Conservation (phyloP, 2,888 invertebrate species). For the Allacma fusca region DNA sequence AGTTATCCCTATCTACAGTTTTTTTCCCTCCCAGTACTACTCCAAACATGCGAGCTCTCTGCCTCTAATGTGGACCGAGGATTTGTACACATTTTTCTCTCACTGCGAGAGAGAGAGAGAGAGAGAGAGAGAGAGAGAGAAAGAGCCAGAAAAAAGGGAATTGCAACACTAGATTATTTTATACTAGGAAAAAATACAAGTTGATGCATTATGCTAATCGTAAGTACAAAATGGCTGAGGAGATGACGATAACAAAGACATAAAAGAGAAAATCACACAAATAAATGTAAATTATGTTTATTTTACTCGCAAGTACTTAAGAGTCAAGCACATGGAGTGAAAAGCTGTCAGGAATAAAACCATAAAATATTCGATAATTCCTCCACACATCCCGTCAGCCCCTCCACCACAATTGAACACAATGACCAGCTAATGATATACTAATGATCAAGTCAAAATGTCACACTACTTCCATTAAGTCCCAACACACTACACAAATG, state of each 20-base stretch:
- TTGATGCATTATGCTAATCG: conserved; percentile 12
- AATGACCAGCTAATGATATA: conserved; percentile 25
- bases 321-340: conserved; percentile 1
- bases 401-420: not conserved
- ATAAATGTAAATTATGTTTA: conserved; percentile 31
- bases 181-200: conserved; percentile 12
- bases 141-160: not conserved
- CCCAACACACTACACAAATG: too few relatives aligned
- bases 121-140: not conserved
- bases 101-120: not conserved
- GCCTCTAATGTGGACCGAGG: not conserved
- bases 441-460: conserved; percentile 24
- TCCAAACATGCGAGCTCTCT: not conserved
- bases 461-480: not conserved
- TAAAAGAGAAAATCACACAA: conserved; percentile 36
- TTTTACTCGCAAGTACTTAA: not conserved
- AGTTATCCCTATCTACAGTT: not conserved
- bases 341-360: conserved; percentile 10
- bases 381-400: not conserved
- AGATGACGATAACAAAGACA: conserved; percentile 31
- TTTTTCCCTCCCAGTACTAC: not conserved
- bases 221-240: conserved; percentile 9
- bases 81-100: not conserved
- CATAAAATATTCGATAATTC: conserved; percentile 4
- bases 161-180: conserved; percentile 10